phyloP scores from a whole-genome alignment of 2,888 invertebrate species.

The Ormyrus nitidulus region DNA sequence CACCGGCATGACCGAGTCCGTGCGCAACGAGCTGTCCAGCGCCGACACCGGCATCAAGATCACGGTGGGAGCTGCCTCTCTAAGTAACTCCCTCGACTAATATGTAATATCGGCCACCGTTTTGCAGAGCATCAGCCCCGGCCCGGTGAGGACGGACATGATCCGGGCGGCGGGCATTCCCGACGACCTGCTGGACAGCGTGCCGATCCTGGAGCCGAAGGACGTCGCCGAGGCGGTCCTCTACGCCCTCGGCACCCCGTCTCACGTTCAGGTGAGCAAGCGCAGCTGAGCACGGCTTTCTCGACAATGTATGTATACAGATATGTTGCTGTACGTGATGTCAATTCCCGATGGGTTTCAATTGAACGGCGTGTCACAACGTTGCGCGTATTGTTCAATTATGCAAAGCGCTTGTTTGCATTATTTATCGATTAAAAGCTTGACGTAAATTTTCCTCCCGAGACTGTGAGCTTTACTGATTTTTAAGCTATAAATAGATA shows the following conservation, averaged over 20 bases:
- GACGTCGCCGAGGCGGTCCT: conserved; percentile 63
- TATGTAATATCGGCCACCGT: no score
- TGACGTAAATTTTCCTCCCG: no score
- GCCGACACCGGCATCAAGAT: conserved; percentile 73
- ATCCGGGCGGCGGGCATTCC: conserved; percentile 55
- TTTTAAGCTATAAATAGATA: no score
- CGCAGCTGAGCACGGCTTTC: no score
- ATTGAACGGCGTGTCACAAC: no score
- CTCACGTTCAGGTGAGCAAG: conserved; percentile 62
- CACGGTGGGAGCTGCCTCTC: conserved; percentile 65
- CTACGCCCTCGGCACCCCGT: conserved; percentile 63
- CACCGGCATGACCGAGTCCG: conserved; percentile 75
- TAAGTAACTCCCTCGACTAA: not conserved
- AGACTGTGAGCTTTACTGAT: no score
- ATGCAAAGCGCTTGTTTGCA: not conserved
- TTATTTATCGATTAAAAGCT: no score
- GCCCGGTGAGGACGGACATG: conserved; percentile 68
- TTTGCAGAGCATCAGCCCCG: conserved; percentile 71
- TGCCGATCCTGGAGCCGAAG: conserved; percentile 56
- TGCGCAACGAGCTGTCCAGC: conserved; percentile 76
- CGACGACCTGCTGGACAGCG: not conserved
- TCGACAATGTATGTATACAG: no score
- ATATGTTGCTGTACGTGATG: no score
- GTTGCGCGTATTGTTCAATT: not conserved
- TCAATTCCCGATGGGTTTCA: no score